A percentile compares a stretch with the other conserved stretches of the same genome.
Evolutionary conservation across 1,140 invertebrate species (phyloP).

Genomic region (Wasmannia auropunctata): DNA sequence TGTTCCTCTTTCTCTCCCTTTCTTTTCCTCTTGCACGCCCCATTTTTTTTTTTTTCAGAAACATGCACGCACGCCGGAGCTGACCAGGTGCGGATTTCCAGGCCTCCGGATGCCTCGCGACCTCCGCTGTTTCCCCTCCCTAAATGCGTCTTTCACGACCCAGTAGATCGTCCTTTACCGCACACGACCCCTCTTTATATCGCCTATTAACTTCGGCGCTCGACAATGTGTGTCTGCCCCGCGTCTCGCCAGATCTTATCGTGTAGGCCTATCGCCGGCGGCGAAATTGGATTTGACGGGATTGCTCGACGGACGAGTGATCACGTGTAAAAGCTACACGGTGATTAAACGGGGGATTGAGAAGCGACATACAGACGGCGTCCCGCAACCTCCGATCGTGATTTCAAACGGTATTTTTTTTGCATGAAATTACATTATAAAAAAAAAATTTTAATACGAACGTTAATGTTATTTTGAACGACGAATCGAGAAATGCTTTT

Average conservation of each 20-base stretch:
- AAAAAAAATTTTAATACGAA: neutral
- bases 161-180: conserved; percentile 55
- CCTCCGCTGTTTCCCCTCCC: neutral
- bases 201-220: conserved; percentile 66
- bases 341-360: conserved; percentile 26
- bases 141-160: conserved; percentile 64
- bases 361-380: neutral
- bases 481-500: neutral
- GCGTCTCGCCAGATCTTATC: conserved; percentile 60
- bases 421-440: neutral
- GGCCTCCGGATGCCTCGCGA: conserved; percentile 27
- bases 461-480: neutral
- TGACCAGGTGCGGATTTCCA: conserved; percentile 62
- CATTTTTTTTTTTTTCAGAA: conserved; percentile 1
- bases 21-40: neutral
- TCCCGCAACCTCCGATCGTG: neutral
- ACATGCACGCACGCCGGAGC: neutral
- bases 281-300: conserved; percentile 50
- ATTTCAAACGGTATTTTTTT: neutral
- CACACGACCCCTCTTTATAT: conserved; percentile 59
- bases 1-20: neutral
- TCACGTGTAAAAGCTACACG: conserved; percentile 41
- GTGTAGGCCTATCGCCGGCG: conserved; percentile 23
- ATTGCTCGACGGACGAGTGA: conserved; percentile 17
- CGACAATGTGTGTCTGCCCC: conserved; percentile 49